Base-by-base conservation (phyloP, 2,797 vertebrate genomes). In the Paratrypauchen microcephalus region DNA sequence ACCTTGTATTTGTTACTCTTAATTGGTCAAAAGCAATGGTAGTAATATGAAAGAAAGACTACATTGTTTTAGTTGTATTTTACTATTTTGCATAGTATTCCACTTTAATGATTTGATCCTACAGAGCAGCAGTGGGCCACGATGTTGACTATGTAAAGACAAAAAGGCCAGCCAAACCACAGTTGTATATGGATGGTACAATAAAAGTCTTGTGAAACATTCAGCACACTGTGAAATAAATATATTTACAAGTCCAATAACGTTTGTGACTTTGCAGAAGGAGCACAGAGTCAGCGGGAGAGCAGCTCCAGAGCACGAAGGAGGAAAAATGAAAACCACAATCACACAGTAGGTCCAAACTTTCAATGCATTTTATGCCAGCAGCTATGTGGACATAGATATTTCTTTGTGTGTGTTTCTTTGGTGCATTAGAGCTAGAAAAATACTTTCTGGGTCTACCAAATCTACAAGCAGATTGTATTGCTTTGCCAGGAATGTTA, bases 121-220 rank as follows among this genome's bases (percentile, higher is more conserved):
- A n/a, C 76, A 57, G 69, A 6, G 23, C 3, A 26, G 23, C 62
- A 28, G 68, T 70, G 72, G 67, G 70, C 66, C 65, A 62, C 45
- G 21, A 2, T 68, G 69, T 81, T 91, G 80, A 91, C 85, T 92
- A 90, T 92, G 86, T 84, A 90, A 83, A 83, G 70, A 63, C 65
- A 32, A 36, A 70, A 66, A 13, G 60, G 6, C 58, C 58, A 67
- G 75, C 6, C 19, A 55, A 52, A 69, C 69, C 65, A 70, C 74
- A 75, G 54, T 62, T 91, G 91, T 89, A 89, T 90, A 91, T 91
- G 87, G 89, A 91, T 91, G 78, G 82, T 85, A 76, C 83, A 87
- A 87, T 88, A 87, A 91, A 92, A 91, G 82, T 82, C 86, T 82
- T 77, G 90, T 93, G 86, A 93, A 92, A 91, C 86, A 92, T 92